Evolutionary conservation across 2,888 invertebrate species (phyloP).

Genomic region (Linyphia triangularis): DNA sequence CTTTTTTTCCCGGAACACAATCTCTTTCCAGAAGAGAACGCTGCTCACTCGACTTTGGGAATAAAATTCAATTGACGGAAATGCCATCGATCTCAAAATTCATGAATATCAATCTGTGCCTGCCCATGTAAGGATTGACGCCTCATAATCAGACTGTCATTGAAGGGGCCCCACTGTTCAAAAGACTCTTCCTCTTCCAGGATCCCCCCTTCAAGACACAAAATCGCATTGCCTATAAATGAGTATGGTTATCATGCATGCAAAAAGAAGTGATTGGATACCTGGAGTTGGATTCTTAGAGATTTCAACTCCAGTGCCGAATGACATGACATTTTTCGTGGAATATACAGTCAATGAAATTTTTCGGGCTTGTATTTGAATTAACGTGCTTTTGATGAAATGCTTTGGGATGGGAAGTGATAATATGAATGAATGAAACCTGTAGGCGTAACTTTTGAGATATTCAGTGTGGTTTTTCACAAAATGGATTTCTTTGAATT

Average conservation of each 20-base stretch:
- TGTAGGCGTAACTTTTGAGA: not conserved
- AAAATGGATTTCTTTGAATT: too few species aligned
- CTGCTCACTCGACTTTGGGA: not conserved
- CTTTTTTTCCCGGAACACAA: too few species aligned
- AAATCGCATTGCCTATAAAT: slow-evolving; percentile 48
- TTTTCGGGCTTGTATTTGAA: not conserved
- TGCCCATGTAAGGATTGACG: slow-evolving; percentile 36
- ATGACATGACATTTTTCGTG: not conserved
- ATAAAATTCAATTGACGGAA: slow-evolving; percentile 39
- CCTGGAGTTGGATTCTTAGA: not conserved
- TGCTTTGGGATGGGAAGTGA: not conserved
- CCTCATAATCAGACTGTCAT: slow-evolving; percentile 55
- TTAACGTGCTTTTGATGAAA: not conserved
- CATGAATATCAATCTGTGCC: slow-evolving; percentile 49
- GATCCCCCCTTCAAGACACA: not conserved
- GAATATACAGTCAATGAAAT: not conserved
- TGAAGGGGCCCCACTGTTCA: slow-evolving; percentile 1
- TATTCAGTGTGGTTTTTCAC: too few species aligned
- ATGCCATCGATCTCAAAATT: slow-evolving; percentile 46
- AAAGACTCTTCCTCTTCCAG: not conserved
- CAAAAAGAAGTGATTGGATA: slow-evolving; percentile 10
- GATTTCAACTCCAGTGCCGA: too few species aligned
- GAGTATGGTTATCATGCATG: slow-evolving; percentile 18
- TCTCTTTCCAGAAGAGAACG: not conserved
- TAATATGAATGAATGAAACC: not conserved